Percentiles rank a stretch among this genome's conserved stretches.
Conservation (phyloP, 2,888 invertebrate species). For the Mechanitis messenoides region DNA sequence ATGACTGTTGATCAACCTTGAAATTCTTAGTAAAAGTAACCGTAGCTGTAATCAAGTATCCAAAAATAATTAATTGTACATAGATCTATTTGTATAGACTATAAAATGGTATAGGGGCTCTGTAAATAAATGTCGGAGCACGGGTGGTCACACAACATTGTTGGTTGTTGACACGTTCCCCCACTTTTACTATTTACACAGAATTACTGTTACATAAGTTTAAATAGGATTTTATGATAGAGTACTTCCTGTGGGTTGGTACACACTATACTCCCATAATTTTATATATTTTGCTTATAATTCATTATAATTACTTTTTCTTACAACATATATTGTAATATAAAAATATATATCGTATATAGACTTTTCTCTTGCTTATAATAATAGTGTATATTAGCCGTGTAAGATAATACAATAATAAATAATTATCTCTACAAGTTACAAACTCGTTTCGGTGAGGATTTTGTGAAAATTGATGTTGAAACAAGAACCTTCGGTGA, state of each 20-base stretch:
- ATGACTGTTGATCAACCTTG: no score
- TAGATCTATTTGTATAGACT: constrained; percentile 34
- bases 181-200: not conserved
- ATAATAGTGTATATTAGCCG: no score
- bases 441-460: constrained; percentile 3
- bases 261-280: no score
- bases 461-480: constrained; percentile 30
- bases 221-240: constrained; percentile 3
- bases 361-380: no score
- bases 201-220: constrained; percentile 4
- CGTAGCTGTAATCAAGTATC: not conserved
- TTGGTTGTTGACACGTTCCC: constrained; percentile 61
- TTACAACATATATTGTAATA: not conserved
- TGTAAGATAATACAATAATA: not conserved
- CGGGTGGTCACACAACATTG: constrained; percentile 64
- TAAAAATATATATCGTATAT: no score
- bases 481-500: constrained; percentile 25
- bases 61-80: constrained; percentile 5
- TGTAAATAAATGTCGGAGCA: constrained; percentile 57
- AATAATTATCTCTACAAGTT: not conserved
- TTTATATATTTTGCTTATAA: not conserved
- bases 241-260: not conserved
- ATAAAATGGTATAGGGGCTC: constrained; percentile 45
- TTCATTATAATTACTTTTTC: not conserved
- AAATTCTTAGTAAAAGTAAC: not conserved